These are phyloP conservation scores for Nemurella pictetii DNA, from an alignment of 2,888 invertebrate genomes.

Conservation along the genomic window DNA sequence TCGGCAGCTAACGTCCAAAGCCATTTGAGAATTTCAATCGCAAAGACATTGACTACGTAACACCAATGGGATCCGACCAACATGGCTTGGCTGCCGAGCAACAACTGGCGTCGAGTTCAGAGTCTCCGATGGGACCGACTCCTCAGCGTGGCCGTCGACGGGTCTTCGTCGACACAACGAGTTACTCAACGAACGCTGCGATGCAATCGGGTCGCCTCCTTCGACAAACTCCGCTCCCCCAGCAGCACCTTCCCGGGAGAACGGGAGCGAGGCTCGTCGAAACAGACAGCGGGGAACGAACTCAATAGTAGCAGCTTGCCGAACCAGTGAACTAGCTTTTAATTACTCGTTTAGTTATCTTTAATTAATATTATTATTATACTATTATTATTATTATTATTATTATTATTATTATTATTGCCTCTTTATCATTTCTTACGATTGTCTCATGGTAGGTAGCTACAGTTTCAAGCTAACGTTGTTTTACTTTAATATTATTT, in stretches of 20 bases:
- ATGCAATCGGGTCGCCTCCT: neutral
- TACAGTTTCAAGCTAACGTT: conserved; percentile 18
- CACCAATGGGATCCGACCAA: too few species aligned
- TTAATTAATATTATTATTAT: conserved; percentile 1
- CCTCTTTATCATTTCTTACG: neutral
- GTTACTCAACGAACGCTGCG: too few species aligned
- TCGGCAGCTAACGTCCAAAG: too few species aligned
- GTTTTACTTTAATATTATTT: conserved; percentile 23
- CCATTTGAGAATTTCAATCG: too few species aligned
- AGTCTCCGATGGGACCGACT: too few species aligned
- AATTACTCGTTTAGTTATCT: neutral
- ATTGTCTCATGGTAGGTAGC: conserved; percentile 14
- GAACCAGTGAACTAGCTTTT: neutral
- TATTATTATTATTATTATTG: neutral
- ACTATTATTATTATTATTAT: neutral
- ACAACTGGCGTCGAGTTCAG: too few species aligned
- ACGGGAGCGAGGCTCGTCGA: neutral
- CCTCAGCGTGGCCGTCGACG: too few species aligned
- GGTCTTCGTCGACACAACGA: neutral
- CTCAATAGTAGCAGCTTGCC: neutral
- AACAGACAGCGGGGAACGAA: neutral
- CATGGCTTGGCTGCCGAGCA: too few species aligned
- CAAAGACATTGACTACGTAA: too few species aligned
- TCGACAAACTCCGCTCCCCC: neutral
- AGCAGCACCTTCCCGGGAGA: neutral